Conservation (phyloP, 2,888 invertebrate genomes). For the Stenolophus ochropezus region DNA sequence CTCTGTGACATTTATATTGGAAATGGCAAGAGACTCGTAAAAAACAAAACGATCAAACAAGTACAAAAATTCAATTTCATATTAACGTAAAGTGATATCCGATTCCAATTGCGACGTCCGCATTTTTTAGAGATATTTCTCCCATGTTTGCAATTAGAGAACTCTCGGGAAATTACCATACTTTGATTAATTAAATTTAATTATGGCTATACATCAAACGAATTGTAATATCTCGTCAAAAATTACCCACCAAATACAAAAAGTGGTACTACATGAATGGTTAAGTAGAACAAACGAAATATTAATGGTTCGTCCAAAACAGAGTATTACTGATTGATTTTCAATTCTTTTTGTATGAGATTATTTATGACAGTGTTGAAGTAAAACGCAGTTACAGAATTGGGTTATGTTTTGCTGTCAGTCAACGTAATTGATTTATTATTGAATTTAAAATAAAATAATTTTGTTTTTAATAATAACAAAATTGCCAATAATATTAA, state of each 20-base stretch:
- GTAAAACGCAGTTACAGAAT: too few species aligned
- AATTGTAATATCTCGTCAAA: neutral
- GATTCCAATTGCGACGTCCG: neutral
- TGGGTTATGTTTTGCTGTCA: too few species aligned
- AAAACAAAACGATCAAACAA: too few species aligned
- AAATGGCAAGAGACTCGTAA: too few species aligned
- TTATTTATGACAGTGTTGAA: too few species aligned
- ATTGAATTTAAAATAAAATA: too few species aligned
- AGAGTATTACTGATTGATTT: neutral
- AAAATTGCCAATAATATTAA: too few species aligned
- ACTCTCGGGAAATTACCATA: constrained; percentile 1
- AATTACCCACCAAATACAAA: neutral
- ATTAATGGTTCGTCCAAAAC: neutral
- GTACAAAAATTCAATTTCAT: neutral
- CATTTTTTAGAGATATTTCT: neutral
- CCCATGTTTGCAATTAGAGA: neutral
- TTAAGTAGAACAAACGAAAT: neutral
- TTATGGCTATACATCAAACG: neutral
- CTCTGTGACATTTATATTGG: too few species aligned
- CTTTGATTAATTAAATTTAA: neutral
- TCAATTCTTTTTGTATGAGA: neutral
- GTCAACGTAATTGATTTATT: too few species aligned
- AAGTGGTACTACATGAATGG: neutral
- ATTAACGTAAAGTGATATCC: neutral
- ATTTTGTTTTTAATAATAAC: too few species aligned